A percentile compares a stretch with the other conserved stretches of the same genome.
Evolutionary conservation across 2,888 invertebrate species (phyloP).

Genomic region (Dichetophora obliterata): DNA sequence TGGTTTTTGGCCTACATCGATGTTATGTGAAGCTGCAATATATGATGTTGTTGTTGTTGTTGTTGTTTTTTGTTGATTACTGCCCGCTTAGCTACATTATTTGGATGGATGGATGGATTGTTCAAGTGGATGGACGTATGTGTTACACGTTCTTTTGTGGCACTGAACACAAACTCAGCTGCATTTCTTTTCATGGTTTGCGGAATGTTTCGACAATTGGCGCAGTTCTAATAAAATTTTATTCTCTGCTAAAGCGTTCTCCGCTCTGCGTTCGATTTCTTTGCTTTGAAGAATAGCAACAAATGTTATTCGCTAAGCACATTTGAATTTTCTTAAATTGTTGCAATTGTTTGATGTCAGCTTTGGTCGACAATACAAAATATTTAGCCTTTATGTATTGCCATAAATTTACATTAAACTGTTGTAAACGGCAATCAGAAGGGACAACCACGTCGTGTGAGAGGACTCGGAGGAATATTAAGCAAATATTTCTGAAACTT

Average conservation of each 20-base stretch:
- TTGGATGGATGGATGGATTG: slow-evolving; percentile 20
- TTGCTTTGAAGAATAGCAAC: neutral
- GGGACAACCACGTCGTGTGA: no score
- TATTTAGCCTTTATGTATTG: neutral
- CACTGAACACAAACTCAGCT: slow-evolving; percentile 1
- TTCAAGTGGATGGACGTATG: neutral
- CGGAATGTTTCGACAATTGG: neutral
- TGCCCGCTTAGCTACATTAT: slow-evolving; percentile 15
- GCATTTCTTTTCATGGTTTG: neutral
- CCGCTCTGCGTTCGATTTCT: neutral
- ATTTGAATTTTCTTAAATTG: slow-evolving; percentile 18
- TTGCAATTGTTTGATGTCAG: slow-evolving; percentile 11
- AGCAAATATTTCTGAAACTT: no score
- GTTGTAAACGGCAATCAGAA: neutral
- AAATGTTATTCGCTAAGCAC: neutral
- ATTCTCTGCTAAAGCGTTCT: neutral
- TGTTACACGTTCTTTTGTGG: slow-evolving; percentile 6
- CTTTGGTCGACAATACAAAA: no score
- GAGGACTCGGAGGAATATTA: no score
- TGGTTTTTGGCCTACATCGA: slow-evolving; percentile 30
- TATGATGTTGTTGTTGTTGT: slow-evolving; percentile 4
- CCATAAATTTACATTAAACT: neutral
- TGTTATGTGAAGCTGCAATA: neutral
- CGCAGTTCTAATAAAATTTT: slow-evolving; percentile 28
- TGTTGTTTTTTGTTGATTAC: slow-evolving; percentile 6